Evolutionary conservation across 2,888 invertebrate species (phyloP).

Genomic region (Torymus tubicola): DNA sequence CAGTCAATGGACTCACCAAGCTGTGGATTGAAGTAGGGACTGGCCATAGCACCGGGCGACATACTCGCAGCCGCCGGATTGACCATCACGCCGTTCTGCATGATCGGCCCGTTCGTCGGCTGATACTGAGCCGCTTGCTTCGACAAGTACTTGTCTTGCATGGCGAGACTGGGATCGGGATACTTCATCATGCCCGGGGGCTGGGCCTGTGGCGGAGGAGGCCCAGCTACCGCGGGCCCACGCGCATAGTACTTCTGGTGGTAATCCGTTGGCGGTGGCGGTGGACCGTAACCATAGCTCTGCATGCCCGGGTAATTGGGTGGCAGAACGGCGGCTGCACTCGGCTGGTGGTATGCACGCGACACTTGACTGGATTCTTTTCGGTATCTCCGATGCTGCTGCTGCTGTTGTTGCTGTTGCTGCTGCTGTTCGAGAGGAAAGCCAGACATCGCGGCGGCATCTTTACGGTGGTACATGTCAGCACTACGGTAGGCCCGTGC

Average conservation of each 20-base stretch:
- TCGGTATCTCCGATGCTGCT: constrained; percentile 42
- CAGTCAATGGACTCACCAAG: constrained; percentile 43
- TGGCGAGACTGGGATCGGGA: constrained; percentile 63
- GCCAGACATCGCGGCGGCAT: background rate
- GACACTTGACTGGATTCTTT: constrained; percentile 41
- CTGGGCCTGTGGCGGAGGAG: background rate
- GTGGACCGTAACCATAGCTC: constrained; percentile 25
- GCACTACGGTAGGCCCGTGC: constrained; percentile 30
- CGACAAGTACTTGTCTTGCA: constrained; percentile 64
- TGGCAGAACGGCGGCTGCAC: constrained; percentile 35
- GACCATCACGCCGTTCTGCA: constrained; percentile 62
- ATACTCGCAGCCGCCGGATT: constrained; percentile 60
- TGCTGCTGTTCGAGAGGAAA: constrained; percentile 35
- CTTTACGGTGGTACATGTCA: constrained; percentile 49
- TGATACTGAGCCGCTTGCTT: constrained; percentile 55
- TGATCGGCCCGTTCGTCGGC: constrained; percentile 51
- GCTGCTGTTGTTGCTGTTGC: constrained; percentile 45
- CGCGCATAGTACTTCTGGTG: constrained; percentile 54
- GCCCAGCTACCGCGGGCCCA: no score
- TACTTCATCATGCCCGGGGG: constrained; percentile 64
- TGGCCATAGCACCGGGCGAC: constrained; percentile 63
- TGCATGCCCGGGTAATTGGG: constrained; percentile 48
- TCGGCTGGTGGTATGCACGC: constrained; percentile 40
- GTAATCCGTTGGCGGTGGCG: constrained; percentile 33
- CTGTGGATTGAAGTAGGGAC: constrained; percentile 66